phyloP scores from a whole-genome alignment of 2,888 invertebrate species.

The Troides oblongomaculatus region DNA sequence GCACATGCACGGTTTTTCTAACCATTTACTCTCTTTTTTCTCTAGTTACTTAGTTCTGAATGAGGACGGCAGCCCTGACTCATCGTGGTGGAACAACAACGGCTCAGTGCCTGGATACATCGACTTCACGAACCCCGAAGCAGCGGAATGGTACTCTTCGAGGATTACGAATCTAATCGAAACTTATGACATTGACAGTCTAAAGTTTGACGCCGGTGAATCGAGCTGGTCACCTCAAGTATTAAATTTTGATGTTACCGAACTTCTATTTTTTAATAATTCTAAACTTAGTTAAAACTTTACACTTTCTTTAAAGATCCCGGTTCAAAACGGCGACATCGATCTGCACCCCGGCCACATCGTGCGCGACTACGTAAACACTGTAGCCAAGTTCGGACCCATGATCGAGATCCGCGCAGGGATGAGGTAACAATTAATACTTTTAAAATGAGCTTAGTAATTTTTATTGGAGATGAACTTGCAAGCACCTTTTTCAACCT shows the following conservation, averaged over 20 bases:
- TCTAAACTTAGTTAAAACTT: not conserved
- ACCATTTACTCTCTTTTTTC: not conserved
- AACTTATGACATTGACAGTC: constrained; percentile 84
- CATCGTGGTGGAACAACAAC: constrained; percentile 78
- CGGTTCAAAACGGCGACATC: constrained; percentile 76
- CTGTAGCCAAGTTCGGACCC: constrained; percentile 80
- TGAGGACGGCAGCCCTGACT: constrained; percentile 69
- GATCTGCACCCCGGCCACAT: constrained; percentile 80
- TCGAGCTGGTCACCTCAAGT: constrained; percentile 84
- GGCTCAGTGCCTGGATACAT: constrained; percentile 80
- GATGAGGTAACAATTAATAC: constrained; percentile 62
- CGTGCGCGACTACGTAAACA: constrained; percentile 78
- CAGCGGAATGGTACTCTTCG: constrained; percentile 80
- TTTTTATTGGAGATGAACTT: no score
- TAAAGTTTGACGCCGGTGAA: constrained; percentile 92
- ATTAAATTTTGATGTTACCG: constrained; percentile 14
- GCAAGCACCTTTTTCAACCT: no score
- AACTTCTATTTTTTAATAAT: no score
- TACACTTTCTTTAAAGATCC: constrained; percentile 54
- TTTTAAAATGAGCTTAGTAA: no score
- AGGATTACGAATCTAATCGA: constrained; percentile 77
- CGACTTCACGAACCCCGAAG: constrained; percentile 86
- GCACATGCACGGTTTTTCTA: no score
- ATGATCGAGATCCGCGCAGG: constrained; percentile 87
- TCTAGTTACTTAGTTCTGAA: constrained; percentile 76